These are phyloP conservation scores for Platorchestia sp. DNA, from an alignment of 1,140 invertebrate species.

Conservation along the genomic window DNA sequence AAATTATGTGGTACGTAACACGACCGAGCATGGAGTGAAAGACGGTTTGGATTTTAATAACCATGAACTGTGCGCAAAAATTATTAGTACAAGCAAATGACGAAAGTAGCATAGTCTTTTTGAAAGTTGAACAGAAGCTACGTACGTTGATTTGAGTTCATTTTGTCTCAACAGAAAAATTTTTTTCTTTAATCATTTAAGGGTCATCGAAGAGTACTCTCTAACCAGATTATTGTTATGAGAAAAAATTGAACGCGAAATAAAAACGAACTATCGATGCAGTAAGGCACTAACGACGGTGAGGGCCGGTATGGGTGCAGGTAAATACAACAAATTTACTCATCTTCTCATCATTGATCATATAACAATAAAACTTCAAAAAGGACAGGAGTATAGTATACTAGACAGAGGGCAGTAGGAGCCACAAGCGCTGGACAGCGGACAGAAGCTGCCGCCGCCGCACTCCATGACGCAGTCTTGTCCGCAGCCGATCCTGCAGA, in stretches of 20 bases:
- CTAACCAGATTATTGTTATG: no score
- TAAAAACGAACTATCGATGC: neutral
- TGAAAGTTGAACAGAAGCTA: no score
- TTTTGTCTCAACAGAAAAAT: neutral
- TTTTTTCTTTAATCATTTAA: no score
- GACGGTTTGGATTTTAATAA: neutral
- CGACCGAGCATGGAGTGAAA: neutral
- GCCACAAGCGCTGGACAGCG: neutral
- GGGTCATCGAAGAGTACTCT: no score
- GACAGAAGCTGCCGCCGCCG: neutral
- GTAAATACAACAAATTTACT: neutral
- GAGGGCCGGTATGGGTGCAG: neutral
- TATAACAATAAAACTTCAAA: neutral
- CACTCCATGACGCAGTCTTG: neutral
- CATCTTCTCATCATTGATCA: neutral
- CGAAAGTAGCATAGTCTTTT: neutral
- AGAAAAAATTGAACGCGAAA: neutral
- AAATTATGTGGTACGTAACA: neutral
- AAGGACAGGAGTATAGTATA: neutral
- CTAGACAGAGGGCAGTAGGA: neutral
- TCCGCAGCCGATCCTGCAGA: constrained; percentile 2
- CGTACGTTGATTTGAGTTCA: no score
- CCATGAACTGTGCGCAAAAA: neutral
- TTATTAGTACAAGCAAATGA: neutral
- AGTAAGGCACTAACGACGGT: neutral